Evolutionary conservation across 1,140 invertebrate genomes (phyloP).

Genomic region (Drosophila bocqueti): DNA sequence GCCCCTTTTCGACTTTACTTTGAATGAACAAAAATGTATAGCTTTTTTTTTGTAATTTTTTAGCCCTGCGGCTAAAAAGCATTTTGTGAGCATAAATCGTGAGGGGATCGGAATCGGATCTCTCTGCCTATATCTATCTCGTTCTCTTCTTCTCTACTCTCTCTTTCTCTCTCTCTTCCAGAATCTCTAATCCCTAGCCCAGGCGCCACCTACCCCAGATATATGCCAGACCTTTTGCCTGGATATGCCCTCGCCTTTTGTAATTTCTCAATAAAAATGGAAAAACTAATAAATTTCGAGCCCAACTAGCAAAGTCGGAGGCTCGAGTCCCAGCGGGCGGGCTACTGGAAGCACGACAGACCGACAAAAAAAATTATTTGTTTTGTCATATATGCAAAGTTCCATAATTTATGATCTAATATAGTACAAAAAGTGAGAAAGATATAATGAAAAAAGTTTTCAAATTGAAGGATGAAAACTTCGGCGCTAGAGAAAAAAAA

Average conservation of each 20-base stretch:
- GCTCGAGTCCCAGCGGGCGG: conserved; percentile 49
- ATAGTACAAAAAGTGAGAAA: conserved; percentile 16
- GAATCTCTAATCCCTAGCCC: conserved; percentile 26
- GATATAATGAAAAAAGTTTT: conserved; percentile 21
- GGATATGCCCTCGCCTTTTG: conserved; percentile 20
- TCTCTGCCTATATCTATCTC: conserved; percentile 17
- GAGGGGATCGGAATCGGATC: conserved; percentile 47
- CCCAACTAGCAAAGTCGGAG: conserved; percentile 56
- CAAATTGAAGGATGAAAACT: conserved; percentile 64
- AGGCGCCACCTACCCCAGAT: conserved; percentile 59
- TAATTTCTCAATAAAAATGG: conserved; percentile 55
- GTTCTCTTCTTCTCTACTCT: conserved; percentile 1
- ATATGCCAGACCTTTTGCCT: conserved; percentile 13
- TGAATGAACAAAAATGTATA: conserved; percentile 75
- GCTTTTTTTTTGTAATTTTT: conserved; percentile 30
- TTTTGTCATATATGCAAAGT: conserved; percentile 75
- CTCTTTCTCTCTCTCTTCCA: not conserved
- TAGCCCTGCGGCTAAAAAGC: conserved; percentile 60
- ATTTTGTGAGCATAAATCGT: conserved; percentile 73
- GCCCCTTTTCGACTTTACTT: conserved; percentile 50
- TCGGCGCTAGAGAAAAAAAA: conserved; percentile 32
- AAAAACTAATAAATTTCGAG: conserved; percentile 48
- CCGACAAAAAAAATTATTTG: conserved; percentile 61
- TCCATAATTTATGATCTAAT: conserved; percentile 77
- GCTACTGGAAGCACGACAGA: conserved; percentile 61